Percentiles rank a stretch among this genome's conserved stretches.
Evolutionary conservation across 53 echinoderm and acorn worm genomes (phyloP).

Genomic region (Hippasteria phrygiana): DNA sequence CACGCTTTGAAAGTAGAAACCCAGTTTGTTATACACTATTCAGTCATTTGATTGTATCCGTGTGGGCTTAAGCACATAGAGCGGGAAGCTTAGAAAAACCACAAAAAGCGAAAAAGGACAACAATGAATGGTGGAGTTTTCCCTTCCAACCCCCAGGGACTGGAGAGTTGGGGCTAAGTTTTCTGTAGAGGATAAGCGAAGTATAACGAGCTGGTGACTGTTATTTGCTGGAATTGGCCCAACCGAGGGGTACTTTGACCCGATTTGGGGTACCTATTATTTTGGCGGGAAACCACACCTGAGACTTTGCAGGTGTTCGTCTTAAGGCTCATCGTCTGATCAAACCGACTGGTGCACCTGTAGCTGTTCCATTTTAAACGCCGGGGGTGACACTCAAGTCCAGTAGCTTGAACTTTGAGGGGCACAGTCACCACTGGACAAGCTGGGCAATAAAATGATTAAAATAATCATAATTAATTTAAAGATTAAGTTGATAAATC

Average conservation of each 20-base stretch:
- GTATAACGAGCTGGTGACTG: conserved; percentile 28
- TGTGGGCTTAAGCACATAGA: conserved; percentile 32
- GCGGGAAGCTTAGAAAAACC: conserved; percentile 3
- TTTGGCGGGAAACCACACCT: conserved; percentile 24
- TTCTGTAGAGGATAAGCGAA: background rate
- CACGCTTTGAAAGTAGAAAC: conserved; percentile 1
- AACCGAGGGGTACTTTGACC: conserved; percentile 32
- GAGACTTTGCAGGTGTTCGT: conserved; percentile 70
- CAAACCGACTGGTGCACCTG: conserved; percentile 52
- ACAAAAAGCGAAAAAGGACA: background rate
- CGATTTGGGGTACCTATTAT: conserved; percentile 9
- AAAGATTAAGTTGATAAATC: no score
- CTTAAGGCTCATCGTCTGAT: conserved; percentile 58
- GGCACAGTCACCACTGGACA: no score
- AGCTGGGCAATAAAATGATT: no score
- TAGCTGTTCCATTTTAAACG: conserved; percentile 32
- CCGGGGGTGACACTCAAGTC: background rate
- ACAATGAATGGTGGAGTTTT: conserved; percentile 35
- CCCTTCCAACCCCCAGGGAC: background rate
- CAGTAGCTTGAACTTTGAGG: background rate
- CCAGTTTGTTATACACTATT: conserved; percentile 33
- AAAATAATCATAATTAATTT: no score
- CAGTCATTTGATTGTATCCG: conserved; percentile 27
- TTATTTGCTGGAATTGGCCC: background rate
- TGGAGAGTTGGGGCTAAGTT: background rate